These are phyloP conservation scores for Eudyptes chrysolophus DNA, from an alignment of 2,113 vertebrate species.

Conservation along the genomic window DNA sequence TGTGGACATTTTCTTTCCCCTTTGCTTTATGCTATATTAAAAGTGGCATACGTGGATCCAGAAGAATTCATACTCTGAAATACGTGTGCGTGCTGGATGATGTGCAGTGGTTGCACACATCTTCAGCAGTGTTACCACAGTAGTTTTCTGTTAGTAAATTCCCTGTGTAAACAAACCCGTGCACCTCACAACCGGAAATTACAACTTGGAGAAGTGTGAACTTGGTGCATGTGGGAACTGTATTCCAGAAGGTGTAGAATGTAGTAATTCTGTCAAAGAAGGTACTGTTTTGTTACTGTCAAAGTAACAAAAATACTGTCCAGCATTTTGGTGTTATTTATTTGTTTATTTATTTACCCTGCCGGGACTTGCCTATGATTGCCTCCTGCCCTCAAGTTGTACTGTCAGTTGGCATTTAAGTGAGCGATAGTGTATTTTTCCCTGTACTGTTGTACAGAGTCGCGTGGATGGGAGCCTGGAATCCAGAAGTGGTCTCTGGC, in stretches of 20 bases:
- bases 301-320: background rate
- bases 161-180: background rate
- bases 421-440: background rate
- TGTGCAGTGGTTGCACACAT: background rate
- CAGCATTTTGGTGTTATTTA: background rate
- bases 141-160: background rate
- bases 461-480: background rate
- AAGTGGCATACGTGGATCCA: background rate
- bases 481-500: background rate
- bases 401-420: background rate
- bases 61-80: background rate
- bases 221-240: background rate
- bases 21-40: background rate
- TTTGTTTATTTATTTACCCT: background rate
- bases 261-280: background rate
- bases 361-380: background rate
- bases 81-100: accelerated
- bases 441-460: background rate
- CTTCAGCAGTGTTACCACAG: background rate
- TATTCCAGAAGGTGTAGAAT: background rate
- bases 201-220: background rate
- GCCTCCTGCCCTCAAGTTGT: background rate
- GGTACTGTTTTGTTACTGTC: background rate
- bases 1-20: background rate
- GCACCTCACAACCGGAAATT: background rate